Evolutionary conservation across 1,140 invertebrate species (phyloP).

Genomic region (Scaptomyza pallida): DNA sequence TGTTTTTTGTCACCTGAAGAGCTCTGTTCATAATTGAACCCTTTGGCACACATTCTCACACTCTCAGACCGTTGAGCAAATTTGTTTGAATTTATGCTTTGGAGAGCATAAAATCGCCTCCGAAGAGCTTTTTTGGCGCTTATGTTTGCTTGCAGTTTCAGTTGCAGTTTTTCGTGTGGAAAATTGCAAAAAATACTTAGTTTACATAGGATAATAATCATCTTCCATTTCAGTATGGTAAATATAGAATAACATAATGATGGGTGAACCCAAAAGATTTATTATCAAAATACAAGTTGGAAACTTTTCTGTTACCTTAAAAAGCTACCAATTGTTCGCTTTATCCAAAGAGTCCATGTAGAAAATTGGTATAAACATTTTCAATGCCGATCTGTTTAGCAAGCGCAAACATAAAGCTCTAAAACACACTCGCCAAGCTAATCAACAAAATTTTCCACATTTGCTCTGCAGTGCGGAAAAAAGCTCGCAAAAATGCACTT

Average conservation of each 20-base stretch:
- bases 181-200: conserved; percentile 8
- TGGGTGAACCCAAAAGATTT: too few species aligned
- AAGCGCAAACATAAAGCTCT: not conserved
- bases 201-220: conserved; percentile 25
- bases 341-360: not conserved
- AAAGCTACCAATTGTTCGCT: not conserved
- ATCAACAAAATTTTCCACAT: conserved; percentile 26
- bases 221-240: conserved; percentile 11
- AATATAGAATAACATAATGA: not conserved
- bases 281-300: too few species aligned
- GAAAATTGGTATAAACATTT: not conserved
- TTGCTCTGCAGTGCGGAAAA: conserved; percentile 14
- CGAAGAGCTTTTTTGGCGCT: conserved; percentile 32
- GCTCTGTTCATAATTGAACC: conserved; percentile 72
- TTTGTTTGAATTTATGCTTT: conserved; percentile 71
- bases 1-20: conserved; percentile 42
- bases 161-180: not conserved
- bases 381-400: not conserved
- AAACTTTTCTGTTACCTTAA: too few species aligned
- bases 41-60: conserved; percentile 59
- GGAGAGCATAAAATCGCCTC: conserved; percentile 7
- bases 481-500: conserved; percentile 31
- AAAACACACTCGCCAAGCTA: conserved; percentile 2
- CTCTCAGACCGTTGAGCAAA: conserved; percentile 54
- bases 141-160: conserved; percentile 31